A percentile compares a stretch with the other conserved stretches of the same genome.
phyloP scores from a whole-genome alignment of 1,140 invertebrate species.

The Spodoptera frugiperda region DNA sequence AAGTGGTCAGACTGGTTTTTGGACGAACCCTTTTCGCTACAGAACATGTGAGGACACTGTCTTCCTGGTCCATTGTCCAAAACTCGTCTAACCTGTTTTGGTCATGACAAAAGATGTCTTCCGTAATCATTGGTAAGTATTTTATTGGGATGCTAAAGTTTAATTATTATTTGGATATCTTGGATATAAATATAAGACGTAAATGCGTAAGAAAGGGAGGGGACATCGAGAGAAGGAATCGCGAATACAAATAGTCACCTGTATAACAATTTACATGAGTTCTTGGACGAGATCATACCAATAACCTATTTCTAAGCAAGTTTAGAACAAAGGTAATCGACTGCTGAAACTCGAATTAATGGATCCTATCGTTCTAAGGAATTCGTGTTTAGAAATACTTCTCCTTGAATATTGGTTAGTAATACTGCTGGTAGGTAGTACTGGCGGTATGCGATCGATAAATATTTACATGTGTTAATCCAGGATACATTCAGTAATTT shows the following conservation, averaged over 20 bases:
- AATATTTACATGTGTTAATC: too few relatives aligned
- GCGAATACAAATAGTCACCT: too few relatives aligned
- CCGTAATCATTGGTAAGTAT: neutral
- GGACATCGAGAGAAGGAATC: too few relatives aligned
- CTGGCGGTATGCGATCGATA: conserved; percentile 1
- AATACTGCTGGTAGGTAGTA: neutral
- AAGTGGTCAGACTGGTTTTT: conserved; percentile 79
- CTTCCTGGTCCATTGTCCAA: conserved; percentile 79
- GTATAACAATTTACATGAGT: too few relatives aligned
- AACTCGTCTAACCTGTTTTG: conserved; percentile 79
- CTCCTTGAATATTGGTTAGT: neutral
- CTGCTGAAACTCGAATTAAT: too few relatives aligned
- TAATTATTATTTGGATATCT: too few relatives aligned
- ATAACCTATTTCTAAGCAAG: too few relatives aligned
- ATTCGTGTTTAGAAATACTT: conserved; percentile 1
- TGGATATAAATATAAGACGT: too few relatives aligned
- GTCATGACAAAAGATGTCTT: conserved; percentile 61
- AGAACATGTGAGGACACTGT: conserved; percentile 64
- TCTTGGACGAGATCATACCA: too few relatives aligned
- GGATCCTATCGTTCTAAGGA: neutral
- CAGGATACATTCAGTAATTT: neutral
- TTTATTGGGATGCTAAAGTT: neutral
- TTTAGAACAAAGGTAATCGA: too few relatives aligned
- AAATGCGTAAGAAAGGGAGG: too few relatives aligned
- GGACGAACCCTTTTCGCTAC: conserved; percentile 71